A percentile compares a stretch with the other conserved stretches of the same genome.
Conservation (phyloP, 2,113 vertebrate species). For the Coturnix japonica region DNA sequence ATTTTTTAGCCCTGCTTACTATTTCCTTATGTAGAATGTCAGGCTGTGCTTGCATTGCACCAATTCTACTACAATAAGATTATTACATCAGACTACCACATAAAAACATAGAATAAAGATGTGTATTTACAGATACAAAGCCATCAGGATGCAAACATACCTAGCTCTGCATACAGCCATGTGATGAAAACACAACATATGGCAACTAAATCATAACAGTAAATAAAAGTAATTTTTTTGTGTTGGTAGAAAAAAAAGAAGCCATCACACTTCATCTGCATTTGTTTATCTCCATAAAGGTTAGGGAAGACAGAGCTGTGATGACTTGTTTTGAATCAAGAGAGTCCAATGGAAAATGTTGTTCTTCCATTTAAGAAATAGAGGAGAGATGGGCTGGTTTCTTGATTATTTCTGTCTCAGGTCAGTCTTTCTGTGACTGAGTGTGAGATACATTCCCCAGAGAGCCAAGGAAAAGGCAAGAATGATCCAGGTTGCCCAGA, state of each 20-base stretch:
- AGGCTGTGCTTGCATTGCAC: neutral
- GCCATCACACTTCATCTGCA: neutral
- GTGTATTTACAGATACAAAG: neutral
- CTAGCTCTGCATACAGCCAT: neutral
- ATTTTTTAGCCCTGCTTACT: neutral
- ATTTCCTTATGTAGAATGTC: neutral
- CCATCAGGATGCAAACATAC: neutral
- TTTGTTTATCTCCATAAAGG: neutral
- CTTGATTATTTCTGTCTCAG: neutral
- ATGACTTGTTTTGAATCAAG: neutral
- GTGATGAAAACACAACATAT: slow-evolving; percentile 31
- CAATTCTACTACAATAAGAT: neutral
- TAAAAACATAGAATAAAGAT: neutral
- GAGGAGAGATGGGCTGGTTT: neutral
- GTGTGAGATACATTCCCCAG: neutral
- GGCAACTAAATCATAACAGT: slow-evolving; percentile 1
- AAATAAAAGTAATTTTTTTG: slow-evolving; percentile 33
- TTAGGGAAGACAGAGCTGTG: neutral
- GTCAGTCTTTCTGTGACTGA: neutral
- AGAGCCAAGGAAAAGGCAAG: neutral
- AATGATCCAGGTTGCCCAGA: neutral
- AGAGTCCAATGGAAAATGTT: neutral
- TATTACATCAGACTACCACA: neutral
- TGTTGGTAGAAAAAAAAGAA: neutral
- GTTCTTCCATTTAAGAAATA: neutral